These are phyloP conservation scores for Anthonomus grandis DNA, from an alignment of 1,140 invertebrate species.

Conservation along the genomic window DNA sequence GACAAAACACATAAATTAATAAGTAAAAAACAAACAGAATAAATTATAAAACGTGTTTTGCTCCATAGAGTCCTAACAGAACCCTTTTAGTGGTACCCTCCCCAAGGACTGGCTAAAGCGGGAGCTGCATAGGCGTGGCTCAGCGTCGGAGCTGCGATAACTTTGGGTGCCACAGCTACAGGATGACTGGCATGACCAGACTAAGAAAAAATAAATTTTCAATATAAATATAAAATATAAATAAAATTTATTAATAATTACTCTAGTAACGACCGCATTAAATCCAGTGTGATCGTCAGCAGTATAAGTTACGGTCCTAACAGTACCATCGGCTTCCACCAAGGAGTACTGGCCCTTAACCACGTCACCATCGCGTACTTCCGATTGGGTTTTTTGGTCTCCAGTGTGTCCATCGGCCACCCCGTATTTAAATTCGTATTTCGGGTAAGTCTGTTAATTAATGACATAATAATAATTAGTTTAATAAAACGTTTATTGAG, in stretches of 20 bases:
- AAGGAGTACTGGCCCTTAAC: constrained; percentile 52
- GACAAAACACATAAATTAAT: too few species aligned
- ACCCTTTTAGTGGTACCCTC: constrained; percentile 2
- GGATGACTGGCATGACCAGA: constrained; percentile 13
- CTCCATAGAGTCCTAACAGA: too few species aligned
- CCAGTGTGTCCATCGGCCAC: constrained; percentile 67
- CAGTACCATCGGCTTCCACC: constrained; percentile 57
- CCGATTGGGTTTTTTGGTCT: constrained; percentile 57
- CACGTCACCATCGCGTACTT: constrained; percentile 35
- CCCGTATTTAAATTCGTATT: constrained; percentile 66
- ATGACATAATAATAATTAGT: too few species aligned
- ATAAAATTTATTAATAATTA: background rate
- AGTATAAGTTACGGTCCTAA: constrained; percentile 49
- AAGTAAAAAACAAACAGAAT: too few species aligned
- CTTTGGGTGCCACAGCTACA: constrained; percentile 5
- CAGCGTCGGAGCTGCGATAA: constrained; percentile 7
- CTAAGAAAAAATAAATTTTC: background rate
- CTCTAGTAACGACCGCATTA: constrained; percentile 16
- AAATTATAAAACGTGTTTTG: too few species aligned
- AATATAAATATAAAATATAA: too few species aligned
- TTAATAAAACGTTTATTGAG: too few species aligned
- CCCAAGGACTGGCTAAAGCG: constrained; percentile 4
- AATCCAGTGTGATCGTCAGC: constrained; percentile 42
- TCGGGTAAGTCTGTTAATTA: constrained; percentile 60
- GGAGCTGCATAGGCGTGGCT: constrained; percentile 5